Conservation (phyloP, 2,113 vertebrate species). For the Corythaixoides concolor region DNA sequence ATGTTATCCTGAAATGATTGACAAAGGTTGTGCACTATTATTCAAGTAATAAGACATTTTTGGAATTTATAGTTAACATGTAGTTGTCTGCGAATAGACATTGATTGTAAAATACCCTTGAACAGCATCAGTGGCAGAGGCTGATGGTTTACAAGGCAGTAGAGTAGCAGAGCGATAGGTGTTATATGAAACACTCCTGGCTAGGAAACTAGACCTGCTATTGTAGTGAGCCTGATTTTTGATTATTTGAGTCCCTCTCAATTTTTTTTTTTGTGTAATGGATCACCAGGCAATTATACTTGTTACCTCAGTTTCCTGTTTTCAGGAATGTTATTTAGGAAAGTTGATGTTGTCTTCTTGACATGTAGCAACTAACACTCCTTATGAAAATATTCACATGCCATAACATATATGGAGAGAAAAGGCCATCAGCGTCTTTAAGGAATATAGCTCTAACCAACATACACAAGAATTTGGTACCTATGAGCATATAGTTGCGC, state of each 20-base stretch:
- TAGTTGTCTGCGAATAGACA: not conserved
- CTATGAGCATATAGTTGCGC: not conserved
- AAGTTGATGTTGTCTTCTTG: not conserved
- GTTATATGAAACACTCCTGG: not conserved
- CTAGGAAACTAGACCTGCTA: not conserved
- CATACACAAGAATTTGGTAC: not conserved
- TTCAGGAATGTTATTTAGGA: not conserved
- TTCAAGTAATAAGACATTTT: not conserved
- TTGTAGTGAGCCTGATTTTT: not conserved
- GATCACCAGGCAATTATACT: not conserved
- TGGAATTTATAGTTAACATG: not conserved
- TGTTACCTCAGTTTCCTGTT: not conserved
- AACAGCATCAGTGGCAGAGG: not conserved
- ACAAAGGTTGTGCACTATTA: not conserved
- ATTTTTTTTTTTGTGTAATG: not conserved
- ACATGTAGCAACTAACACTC: not conserved
- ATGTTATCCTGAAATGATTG: not conserved
- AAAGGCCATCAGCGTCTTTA: not conserved
- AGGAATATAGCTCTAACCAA: not conserved
- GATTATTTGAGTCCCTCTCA: not conserved
- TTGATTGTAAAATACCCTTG: not conserved
- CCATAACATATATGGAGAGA: accelerated
- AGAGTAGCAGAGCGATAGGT: not conserved
- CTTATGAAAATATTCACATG: not conserved
- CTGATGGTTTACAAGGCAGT: not conserved